These are phyloP conservation scores for Oncorhynchus keta DNA, from an alignment of 2,113 vertebrate species.

Conservation along the genomic window DNA sequence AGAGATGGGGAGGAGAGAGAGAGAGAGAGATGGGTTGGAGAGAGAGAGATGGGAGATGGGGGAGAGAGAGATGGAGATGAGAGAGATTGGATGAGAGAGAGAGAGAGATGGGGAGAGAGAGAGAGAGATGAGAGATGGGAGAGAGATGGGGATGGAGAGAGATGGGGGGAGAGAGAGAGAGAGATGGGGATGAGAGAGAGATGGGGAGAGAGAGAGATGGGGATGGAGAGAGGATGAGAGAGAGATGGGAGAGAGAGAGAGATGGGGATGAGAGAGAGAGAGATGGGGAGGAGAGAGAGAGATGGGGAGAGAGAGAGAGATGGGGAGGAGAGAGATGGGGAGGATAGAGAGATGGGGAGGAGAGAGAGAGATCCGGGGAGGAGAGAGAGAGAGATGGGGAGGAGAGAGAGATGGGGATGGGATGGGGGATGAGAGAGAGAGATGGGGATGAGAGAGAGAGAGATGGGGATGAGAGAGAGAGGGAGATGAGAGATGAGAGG, in stretches of 20 bases:
- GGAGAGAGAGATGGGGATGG: rapidly evolving
- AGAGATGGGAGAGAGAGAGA: no score
- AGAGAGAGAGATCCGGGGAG: conserved; percentile 21
- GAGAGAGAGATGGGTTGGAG: rapidly evolving
- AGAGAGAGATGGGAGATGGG: conserved; percentile 66
- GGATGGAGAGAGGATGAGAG: no score
- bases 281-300: neutral
- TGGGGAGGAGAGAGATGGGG: neutral
- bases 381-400: no score
- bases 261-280: no score
- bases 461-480: neutral
- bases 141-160: neutral
- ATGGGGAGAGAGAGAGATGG: neutral
- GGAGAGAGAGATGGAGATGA: conserved; percentile 35
- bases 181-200: no score
- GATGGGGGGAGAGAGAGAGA: neutral
- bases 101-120: no score
- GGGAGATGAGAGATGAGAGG: no score
- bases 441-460: neutral
- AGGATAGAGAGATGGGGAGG: conserved; percentile 14
- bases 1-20: no score
- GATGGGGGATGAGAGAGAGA: no score
- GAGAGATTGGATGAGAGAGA: no score
- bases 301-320: neutral
- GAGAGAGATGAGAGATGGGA: no score